Base-by-base conservation (phyloP, 1,140 invertebrate species). In the Manduca sexta region DNA sequence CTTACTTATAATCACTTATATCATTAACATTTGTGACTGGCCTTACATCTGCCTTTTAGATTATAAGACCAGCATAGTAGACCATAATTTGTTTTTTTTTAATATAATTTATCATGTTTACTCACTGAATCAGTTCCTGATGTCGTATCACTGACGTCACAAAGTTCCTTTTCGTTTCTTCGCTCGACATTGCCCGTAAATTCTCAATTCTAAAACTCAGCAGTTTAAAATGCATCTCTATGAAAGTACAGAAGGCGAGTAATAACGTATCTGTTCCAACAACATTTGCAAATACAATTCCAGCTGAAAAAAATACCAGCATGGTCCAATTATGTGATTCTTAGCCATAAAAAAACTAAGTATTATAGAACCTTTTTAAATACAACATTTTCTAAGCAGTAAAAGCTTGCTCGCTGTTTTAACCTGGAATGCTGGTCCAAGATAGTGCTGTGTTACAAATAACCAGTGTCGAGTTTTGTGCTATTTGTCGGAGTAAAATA, bases 81-180 rank as follows among this genome's bases (percentile, higher is more conserved):
- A 29, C 0, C 12, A 16, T 7, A 0, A 21, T 18, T 21, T 12
- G n/a, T 35, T 1, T 1, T 12, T 35, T 12, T 35, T 11, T 3
- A 35, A 35, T 34, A 35, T 14, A 35, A 35, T 35, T 6, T 4
- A 10, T 17, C 34, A 35, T n/a, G 0, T 35, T 35, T 3, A 65
- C 69, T 64, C 47, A 78, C 74, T 62, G 12, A 12, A 75, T 71
- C 14, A 78, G 39, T 1, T 67, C 62, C 50, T 74, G 69, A 26
- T 78, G 74, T 47, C 62, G 62, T 17, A 6, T 57, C 4, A 72
- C 45, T 35, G 55, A 52, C 17, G 44, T 43, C 1, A 35, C 11
- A 26, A 74, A 37, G 1, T 52, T 49, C 13, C 21, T 6, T 10
- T 35, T 39, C 16, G 52, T 56, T 14, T 46, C 31, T 40, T 13